These are phyloP conservation scores for Whitmania pigra DNA, from an alignment of 1,140 invertebrate species.

Conservation along the genomic window DNA sequence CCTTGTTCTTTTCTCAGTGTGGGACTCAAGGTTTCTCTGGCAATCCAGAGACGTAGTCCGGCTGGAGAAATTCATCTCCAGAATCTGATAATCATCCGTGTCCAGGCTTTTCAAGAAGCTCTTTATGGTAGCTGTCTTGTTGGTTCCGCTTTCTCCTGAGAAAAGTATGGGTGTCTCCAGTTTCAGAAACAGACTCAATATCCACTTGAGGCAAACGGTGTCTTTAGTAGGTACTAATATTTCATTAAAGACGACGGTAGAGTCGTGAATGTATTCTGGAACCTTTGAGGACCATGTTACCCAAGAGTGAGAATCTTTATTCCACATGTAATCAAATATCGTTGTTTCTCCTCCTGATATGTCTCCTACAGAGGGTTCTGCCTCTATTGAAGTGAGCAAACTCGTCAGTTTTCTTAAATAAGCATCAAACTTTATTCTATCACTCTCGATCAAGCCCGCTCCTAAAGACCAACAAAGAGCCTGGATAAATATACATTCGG, in stretches of 20 bases:
- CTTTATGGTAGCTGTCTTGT: constrained; percentile 73
- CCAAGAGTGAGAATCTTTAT: constrained; percentile 56
- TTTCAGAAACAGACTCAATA: constrained; percentile 63
- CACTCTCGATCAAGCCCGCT: constrained; percentile 56
- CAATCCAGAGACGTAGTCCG: constrained; percentile 75
- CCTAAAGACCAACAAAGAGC: constrained; percentile 71
- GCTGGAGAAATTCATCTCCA: constrained; percentile 78
- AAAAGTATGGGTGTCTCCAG: constrained; percentile 64
- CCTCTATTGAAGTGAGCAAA: constrained; percentile 36
- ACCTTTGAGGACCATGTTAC: constrained; percentile 67
- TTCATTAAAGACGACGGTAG: constrained; percentile 58
- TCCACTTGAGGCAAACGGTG: constrained; percentile 62
- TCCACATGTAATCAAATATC: constrained; percentile 68
- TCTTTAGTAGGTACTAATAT: constrained; percentile 79
- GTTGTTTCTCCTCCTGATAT: constrained; percentile 55
- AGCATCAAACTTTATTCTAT: constrained; percentile 59
- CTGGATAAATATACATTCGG: constrained; percentile 62
- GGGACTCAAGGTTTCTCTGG: constrained; percentile 68
- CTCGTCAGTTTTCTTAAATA: constrained; percentile 63
- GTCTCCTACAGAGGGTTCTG: constrained; percentile 45
- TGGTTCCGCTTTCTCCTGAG: constrained; percentile 75
- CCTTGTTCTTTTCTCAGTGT: constrained; percentile 74
- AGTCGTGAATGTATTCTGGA: constrained; percentile 59
- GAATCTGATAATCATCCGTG: constrained; percentile 47
- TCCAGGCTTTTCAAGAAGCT: constrained; percentile 63